phyloP scores from a whole-genome alignment of 2,113 vertebrate species.

The Mirza zaza region DNA sequence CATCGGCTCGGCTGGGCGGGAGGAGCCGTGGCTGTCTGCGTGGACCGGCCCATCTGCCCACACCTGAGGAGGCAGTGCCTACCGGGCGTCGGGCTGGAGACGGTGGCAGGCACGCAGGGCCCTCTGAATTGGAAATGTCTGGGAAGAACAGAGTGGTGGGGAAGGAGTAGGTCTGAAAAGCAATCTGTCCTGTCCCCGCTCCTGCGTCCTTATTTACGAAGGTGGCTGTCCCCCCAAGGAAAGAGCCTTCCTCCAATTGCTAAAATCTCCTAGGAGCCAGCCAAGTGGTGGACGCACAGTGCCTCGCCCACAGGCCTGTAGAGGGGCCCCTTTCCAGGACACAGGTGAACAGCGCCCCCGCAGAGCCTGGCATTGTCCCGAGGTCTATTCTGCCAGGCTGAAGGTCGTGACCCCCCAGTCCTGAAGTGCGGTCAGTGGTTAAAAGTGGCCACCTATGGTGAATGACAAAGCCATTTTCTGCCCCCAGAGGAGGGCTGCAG shows the following conservation, averaged over 20 bases:
- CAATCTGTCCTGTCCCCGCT: accelerated
- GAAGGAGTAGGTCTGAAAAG: accelerated
- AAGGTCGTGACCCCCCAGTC: neutral
- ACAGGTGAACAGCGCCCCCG: neutral
- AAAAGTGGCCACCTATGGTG: neutral
- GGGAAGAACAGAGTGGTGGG: neutral
- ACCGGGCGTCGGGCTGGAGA: accelerated
- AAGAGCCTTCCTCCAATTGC: neutral
- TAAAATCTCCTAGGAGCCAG: neutral
- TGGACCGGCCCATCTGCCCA: accelerated
- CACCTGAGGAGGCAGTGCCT: accelerated
- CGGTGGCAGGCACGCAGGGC: accelerated
- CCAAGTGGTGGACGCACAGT: accelerated
- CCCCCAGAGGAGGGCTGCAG: neutral
- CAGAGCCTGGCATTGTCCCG: neutral
- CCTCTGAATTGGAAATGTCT: accelerated
- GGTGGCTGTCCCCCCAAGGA: neutral
- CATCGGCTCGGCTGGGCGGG: accelerated
- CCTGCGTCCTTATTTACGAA: neutral
- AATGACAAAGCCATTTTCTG: neutral
- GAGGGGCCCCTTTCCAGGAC: neutral
- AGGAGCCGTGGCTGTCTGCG: neutral
- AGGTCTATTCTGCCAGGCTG: neutral
- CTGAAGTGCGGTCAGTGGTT: neutral
- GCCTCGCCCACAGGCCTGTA: neutral